Conservation (phyloP, 1,140 invertebrate genomes). For the Tribolium madens region DNA sequence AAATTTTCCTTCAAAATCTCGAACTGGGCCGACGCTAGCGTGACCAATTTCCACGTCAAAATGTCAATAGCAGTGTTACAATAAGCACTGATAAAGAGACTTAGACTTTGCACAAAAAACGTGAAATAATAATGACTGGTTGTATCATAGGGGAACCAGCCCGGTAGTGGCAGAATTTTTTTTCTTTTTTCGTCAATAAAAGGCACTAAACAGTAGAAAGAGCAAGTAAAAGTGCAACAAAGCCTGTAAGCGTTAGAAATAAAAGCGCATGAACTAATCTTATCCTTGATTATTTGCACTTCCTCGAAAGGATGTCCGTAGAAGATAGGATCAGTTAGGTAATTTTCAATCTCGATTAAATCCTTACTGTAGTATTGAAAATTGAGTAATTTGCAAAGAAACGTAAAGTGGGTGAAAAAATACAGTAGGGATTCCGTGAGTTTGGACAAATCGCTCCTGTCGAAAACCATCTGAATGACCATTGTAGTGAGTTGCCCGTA, state of each 20-base stretch:
- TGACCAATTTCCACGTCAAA: conserved; percentile 33
- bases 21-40: conserved; percentile 33
- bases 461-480: conserved; percentile 6
- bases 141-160: conserved; percentile 42
- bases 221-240: conserved; percentile 3
- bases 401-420: conserved; percentile 39
- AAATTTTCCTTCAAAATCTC: conserved; percentile 39
- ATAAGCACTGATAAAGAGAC: conserved; percentile 36
- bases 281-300: conserved; percentile 11
- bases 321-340: conserved; percentile 25
- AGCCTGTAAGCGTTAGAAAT: conserved; percentile 22
- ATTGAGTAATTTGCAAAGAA: conserved; percentile 35
- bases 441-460: conserved; percentile 25
- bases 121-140: conserved; percentile 17
- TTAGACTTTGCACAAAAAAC: conserved; percentile 13
- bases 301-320: conserved; percentile 11
- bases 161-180: conserved; percentile 16
- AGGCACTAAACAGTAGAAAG: conserved; percentile 38
- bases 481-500: conserved; percentile 6
- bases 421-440: conserved; percentile 27
- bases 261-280: background rate
- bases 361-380: conserved; percentile 10
- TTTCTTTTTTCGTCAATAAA: conserved; percentile 23
- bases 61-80: conserved; percentile 42
- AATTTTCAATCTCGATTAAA: conserved; percentile 33